Evolutionary conservation across 2,888 invertebrate species (phyloP).

Genomic region (Arenicola marina): DNA sequence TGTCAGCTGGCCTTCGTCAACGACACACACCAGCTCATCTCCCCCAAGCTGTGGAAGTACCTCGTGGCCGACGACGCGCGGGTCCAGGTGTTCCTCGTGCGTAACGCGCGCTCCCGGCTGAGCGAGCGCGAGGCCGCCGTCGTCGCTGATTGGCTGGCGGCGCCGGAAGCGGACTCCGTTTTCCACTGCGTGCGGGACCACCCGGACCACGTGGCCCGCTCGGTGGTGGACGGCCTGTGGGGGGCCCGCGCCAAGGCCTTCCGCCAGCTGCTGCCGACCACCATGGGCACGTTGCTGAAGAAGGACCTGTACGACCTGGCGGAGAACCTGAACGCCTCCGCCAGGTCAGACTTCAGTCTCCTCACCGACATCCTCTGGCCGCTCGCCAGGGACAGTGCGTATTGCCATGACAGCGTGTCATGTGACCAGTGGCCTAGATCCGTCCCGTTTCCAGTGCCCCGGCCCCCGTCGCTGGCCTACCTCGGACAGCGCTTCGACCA

Average conservation of each 20-base stretch:
- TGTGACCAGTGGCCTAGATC: too few species aligned
- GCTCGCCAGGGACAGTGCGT: too few species aligned
- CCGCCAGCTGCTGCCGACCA: neutral
- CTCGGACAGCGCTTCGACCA: too few species aligned
- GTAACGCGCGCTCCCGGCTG: too few species aligned
- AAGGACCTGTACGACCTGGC: too few species aligned
- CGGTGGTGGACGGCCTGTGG: constrained; percentile 6
- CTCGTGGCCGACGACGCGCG: constrained; percentile 11
- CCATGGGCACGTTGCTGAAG: too few species aligned
- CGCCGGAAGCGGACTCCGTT: neutral
- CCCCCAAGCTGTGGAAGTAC: constrained; percentile 13
- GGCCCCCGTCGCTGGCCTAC: too few species aligned
- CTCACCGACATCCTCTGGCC: too few species aligned
- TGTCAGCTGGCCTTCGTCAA: constrained; percentile 10
- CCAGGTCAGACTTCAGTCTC: too few species aligned
- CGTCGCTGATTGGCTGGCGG: constrained; percentile 7
- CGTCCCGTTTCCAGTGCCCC: too few species aligned
- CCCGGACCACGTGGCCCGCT: neutral
- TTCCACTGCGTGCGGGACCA: constrained; percentile 24
- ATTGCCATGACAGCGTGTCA: too few species aligned
- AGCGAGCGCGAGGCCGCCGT: constrained; percentile 13
- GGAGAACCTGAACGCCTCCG: too few species aligned
- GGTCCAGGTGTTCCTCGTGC: constrained; percentile 13
- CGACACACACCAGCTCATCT: neutral
- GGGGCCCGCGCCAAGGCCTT: neutral